Percentiles rank a stretch among this genome's conserved stretches.
phyloP scores from a whole-genome alignment of 2,797 vertebrate genomes.

The Hipposideros larvatus region DNA sequence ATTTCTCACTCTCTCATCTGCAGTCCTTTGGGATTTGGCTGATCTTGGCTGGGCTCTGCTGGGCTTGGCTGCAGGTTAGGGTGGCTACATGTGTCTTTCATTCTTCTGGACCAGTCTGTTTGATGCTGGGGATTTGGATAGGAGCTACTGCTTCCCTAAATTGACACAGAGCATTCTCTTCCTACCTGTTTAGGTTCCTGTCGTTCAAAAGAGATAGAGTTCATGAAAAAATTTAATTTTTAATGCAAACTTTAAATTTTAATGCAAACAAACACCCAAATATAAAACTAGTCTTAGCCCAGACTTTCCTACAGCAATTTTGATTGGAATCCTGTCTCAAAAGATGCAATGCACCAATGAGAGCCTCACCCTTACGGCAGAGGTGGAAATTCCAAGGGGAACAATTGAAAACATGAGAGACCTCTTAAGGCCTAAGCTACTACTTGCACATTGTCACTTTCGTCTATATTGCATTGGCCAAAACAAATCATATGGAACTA shows the following conservation, averaged over 20 bases:
- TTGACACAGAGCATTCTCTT: not conserved
- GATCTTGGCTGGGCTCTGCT: not conserved
- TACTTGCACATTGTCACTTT: not conserved
- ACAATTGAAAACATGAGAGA: not conserved
- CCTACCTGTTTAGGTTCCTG: not conserved
- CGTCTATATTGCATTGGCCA: not conserved
- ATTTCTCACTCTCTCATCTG: not conserved
- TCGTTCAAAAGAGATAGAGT: not conserved
- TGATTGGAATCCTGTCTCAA: not conserved
- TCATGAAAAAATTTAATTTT: not conserved
- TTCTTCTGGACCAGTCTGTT: not conserved
- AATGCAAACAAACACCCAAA: not conserved
- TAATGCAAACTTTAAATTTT: not conserved
- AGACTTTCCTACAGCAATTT: not conserved
- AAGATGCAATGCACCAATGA: not conserved
- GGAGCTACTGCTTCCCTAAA: not conserved
- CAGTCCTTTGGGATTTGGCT: not conserved
- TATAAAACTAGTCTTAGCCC: not conserved
- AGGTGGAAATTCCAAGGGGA: not conserved
- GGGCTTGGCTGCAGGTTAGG: not conserved
- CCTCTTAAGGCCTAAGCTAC: not conserved
- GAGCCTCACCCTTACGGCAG: not conserved
- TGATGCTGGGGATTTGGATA: not conserved
- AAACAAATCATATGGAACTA: not conserved
- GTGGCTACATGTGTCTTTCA: not conserved